Percentiles rank a stretch among this genome's conserved stretches.
These are phyloP conservation scores for Neomorphus geoffroyi DNA, from an alignment of 2,797 vertebrate species.

Conservation along the genomic window DNA sequence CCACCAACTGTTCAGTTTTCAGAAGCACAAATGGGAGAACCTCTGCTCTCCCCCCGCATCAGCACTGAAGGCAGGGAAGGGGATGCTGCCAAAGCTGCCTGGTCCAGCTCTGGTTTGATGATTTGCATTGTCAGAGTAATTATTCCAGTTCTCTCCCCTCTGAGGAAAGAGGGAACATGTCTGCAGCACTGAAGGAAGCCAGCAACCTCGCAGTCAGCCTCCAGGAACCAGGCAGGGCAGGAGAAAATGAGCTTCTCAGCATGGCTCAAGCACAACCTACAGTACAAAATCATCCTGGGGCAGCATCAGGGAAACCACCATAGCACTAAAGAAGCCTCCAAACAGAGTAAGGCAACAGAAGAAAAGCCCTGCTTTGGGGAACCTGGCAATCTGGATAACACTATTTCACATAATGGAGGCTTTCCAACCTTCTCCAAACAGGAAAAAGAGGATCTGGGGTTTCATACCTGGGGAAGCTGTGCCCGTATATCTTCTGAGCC, in stretches of 20 bases:
- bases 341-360: background rate
- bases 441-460: background rate
- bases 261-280: background rate
- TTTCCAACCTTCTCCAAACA: background rate
- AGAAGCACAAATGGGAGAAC: background rate
- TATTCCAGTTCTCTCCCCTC: background rate
- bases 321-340: background rate
- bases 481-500: constrained; percentile 92
- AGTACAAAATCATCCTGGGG: background rate
- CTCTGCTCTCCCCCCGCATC: background rate
- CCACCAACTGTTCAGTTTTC: background rate
- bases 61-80: background rate
- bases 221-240: background rate
- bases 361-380: background rate
- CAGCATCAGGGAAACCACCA: background rate
- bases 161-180: rapidly evolving
- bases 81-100: background rate
- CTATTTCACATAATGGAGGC: background rate
- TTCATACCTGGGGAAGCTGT: constrained; percentile 90
- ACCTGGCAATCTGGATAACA: rapidly evolving
- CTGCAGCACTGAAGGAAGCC: background rate
- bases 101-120: background rate
- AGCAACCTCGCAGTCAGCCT: background rate
- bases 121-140: background rate
- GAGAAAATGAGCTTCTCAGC: background rate